Percentiles rank a stretch among this genome's conserved stretches.
Conservation (phyloP, 2,888 invertebrate species). For the Yponomeuta plumbellus region DNA sequence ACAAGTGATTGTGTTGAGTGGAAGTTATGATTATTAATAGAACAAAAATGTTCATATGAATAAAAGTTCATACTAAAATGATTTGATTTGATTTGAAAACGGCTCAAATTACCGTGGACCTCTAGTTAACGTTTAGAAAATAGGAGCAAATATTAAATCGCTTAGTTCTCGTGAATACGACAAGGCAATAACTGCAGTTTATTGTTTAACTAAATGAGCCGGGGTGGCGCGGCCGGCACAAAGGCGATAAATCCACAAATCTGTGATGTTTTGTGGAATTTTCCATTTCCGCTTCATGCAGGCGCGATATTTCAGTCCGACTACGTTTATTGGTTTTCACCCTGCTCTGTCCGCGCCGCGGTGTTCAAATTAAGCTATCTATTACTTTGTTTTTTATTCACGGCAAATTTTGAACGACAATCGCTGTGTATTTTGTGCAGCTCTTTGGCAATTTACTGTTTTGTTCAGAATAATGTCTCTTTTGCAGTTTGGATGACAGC, state of each 20-base stretch:
- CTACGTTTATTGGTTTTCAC: neutral
- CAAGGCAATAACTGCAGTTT: neutral
- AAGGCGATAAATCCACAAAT: constrained; percentile 3
- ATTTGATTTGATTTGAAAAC: no score
- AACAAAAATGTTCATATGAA: no score
- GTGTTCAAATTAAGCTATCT: neutral
- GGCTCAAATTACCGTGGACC: no score
- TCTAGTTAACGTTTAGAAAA: no score
- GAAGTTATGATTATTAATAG: no score
- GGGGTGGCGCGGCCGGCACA: neutral
- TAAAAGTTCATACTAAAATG: no score
- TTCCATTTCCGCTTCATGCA: neutral
- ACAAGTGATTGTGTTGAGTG: no score
- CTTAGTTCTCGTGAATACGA: neutral
- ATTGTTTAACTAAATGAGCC: constrained; percentile 1
- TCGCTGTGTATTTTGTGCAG: neutral
- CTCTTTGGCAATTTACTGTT: neutral
- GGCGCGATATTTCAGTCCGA: neutral
- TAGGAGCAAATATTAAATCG: neutral
- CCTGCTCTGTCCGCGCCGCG: neutral
- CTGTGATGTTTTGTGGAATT: constrained; percentile 3
- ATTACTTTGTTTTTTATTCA: neutral
- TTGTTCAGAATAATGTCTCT: neutral
- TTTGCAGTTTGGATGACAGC: no score
- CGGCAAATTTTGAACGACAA: neutral